phyloP scores from a whole-genome alignment of 1,140 invertebrate species.

The Gonatopus flavifemur region DNA sequence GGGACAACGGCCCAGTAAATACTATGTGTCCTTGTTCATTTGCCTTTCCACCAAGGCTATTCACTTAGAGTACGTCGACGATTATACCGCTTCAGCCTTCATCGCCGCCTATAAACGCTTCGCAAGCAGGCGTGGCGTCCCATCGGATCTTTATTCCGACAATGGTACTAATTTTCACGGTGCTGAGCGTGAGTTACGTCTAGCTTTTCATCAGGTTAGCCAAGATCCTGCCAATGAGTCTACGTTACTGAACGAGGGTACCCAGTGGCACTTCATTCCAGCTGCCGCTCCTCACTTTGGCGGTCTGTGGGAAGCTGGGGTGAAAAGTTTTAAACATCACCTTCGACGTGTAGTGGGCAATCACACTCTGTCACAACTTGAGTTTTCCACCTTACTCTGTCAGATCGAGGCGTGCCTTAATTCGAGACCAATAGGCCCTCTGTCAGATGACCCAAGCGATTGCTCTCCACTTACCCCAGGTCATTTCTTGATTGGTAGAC shows the following conservation, averaged over 20 bases:
- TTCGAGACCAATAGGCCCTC: neutral
- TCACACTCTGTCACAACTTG: neutral
- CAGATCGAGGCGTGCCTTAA: constrained; percentile 6
- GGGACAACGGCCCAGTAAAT: neutral
- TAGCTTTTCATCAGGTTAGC: neutral
- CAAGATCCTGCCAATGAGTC: neutral
- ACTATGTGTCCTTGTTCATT: constrained; percentile 30
- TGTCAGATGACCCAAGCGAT: neutral
- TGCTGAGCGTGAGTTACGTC: neutral
- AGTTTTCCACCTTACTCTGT: constrained; percentile 1
- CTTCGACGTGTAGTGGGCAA: neutral
- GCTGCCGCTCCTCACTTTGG: constrained; percentile 5
- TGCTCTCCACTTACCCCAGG: neutral
- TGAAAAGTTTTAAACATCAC: neutral
- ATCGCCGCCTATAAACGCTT: constrained; percentile 3
- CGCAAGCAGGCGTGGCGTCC: neutral
- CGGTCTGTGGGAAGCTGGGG: neutral
- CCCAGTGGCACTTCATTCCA: constrained; percentile 1
- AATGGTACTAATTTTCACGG: constrained; percentile 8
- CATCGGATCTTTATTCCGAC: neutral
- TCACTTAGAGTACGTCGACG: neutral
- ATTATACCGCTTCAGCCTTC: neutral
- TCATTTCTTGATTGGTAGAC: neutral
- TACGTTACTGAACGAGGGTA: neutral
- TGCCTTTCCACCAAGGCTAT: constrained; percentile 5